Conservation (phyloP, 2,113 vertebrate species). For the Leptodactylus fuscus region DNA sequence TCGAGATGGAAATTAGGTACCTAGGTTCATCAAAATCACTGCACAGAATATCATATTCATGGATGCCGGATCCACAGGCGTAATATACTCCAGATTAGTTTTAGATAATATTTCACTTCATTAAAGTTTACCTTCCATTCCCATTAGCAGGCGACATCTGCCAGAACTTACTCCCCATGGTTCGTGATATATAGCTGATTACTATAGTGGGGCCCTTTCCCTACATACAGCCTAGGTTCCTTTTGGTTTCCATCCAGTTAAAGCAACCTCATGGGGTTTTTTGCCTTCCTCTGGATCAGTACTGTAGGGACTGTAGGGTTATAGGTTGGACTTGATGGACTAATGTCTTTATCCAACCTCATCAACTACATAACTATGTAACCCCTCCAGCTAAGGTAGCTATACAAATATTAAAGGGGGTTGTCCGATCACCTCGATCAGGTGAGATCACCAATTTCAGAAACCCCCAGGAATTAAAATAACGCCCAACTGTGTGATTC, state of each 20-base stretch:
- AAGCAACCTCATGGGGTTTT: no score
- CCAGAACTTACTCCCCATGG: background rate
- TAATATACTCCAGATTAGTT: conserved; percentile 17
- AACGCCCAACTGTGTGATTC: no score
- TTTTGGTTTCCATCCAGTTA: no score
- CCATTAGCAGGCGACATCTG: background rate
- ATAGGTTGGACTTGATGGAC: no score
- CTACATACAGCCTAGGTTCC: no score
- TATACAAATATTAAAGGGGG: background rate
- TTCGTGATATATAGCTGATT: background rate
- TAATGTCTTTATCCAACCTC: no score
- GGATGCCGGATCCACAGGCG: background rate
- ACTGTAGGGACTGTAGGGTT: no score
- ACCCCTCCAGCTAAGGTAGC: background rate
- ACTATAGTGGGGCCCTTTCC: background rate
- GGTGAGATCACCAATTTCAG: background rate
- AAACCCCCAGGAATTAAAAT: no score
- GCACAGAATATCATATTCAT: conserved; percentile 6
- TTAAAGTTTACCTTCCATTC: background rate
- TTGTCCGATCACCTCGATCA: background rate
- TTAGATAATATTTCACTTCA: conserved; percentile 13
- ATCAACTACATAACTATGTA: no score
- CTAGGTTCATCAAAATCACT: conserved; percentile 31
- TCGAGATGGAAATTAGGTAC: conserved; percentile 21
- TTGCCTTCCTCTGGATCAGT: no score